These are phyloP conservation scores for Ditylenchus weischeri DNA, from an alignment of 2,888 invertebrate genomes.

Conservation along the genomic window DNA sequence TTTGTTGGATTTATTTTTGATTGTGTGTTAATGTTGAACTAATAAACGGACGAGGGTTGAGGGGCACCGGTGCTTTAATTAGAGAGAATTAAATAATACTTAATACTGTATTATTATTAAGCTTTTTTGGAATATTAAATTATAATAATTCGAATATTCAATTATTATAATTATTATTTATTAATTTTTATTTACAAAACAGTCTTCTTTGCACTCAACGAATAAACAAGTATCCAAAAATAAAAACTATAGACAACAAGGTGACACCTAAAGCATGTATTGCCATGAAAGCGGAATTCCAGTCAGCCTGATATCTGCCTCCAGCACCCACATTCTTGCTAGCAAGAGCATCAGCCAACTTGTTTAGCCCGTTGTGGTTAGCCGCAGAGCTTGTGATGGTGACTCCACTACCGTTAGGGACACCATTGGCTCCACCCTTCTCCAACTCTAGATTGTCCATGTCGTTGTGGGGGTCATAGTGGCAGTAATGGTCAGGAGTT, in stretches of 20 bases:
- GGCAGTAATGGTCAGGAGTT: not conserved
- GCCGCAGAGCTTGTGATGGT: not conserved
- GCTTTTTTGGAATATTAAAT: too few relatives aligned
- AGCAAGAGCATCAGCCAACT: too few relatives aligned
- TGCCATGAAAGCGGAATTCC: conserved; percentile 51
- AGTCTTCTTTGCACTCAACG: conserved; percentile 11
- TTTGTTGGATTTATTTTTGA: too few relatives aligned
- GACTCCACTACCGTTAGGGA: too few relatives aligned
- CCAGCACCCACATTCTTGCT: not conserved
- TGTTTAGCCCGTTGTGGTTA: not conserved
- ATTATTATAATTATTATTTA: too few relatives aligned
- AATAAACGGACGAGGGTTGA: too few relatives aligned
- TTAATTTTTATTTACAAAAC: too few relatives aligned
- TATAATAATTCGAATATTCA: too few relatives aligned
- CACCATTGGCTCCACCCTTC: conserved; percentile 30
- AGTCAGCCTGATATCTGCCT: conserved; percentile 45
- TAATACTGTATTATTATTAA: too few relatives aligned
- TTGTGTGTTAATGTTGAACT: too few relatives aligned
- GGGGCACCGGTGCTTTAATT: too few relatives aligned
- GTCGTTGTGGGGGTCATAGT: conserved; percentile 23
- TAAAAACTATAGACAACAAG: conserved; percentile 42
- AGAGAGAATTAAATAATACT: too few relatives aligned
- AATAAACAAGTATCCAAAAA: conserved; percentile 44
- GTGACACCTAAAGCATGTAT: conserved; percentile 51
- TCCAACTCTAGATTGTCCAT: conserved; percentile 44